Evolutionary conservation across 2,113 vertebrate species (phyloP).

Genomic region (Fregata magnificens): DNA sequence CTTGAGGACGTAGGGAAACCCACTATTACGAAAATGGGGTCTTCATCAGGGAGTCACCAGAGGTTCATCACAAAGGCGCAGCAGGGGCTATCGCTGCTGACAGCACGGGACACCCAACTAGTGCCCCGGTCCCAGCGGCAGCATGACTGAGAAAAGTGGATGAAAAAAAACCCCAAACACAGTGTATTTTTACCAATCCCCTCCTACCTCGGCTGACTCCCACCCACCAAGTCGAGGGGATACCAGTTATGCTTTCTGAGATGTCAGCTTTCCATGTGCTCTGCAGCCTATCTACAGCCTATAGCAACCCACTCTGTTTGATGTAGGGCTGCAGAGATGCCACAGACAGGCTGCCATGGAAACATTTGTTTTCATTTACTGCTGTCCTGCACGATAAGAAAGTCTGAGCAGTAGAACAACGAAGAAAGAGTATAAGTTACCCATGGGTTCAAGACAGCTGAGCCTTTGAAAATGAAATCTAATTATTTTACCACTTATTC

Average conservation of each 20-base stretch:
- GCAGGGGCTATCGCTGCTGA: rapidly evolving
- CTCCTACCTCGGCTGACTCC: background rate
- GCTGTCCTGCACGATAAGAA: background rate
- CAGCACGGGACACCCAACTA: background rate
- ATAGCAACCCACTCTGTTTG: background rate
- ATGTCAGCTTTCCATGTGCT: background rate
- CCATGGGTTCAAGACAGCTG: background rate
- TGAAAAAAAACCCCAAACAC: background rate
- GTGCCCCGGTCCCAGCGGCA: background rate
- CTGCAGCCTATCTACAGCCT: background rate
- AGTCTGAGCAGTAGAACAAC: background rate
- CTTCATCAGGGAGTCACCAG: background rate
- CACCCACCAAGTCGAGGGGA: background rate
- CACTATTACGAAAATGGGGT: background rate
- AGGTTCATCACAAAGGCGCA: rapidly evolving
- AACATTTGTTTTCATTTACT: slow-evolving; percentile 40
- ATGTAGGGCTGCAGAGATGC: background rate
- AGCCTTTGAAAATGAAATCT: slow-evolving; percentile 6
- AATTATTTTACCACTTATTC: slow-evolving; percentile 36
- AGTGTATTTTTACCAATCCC: background rate
- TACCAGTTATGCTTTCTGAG: background rate
- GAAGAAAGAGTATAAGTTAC: background rate
- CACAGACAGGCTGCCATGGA: background rate
- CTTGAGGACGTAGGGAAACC: background rate
- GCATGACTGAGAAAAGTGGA: background rate